Percentiles rank a stretch among this genome's conserved stretches.
Evolutionary conservation across 30 jellyfish, hydroid and myxozoan genomes (phyloP).

Genomic region (Morbakka virulenta): DNA sequence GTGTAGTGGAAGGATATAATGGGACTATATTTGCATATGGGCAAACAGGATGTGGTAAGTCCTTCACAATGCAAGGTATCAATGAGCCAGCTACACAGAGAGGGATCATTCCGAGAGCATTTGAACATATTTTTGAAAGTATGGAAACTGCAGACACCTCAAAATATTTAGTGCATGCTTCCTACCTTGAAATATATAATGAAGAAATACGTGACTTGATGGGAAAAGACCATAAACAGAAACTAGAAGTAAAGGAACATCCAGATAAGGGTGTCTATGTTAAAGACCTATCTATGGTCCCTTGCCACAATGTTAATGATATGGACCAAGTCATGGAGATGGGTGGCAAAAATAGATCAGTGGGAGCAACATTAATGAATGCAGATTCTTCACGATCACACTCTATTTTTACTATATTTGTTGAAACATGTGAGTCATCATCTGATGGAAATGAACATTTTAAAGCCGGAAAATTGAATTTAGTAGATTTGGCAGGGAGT

Average conservation of each 20-base stretch:
- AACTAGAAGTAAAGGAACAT: constrained; percentile 89
- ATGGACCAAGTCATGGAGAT: constrained; percentile 96
- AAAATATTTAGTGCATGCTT: constrained; percentile 83
- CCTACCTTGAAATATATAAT: constrained; percentile 90
- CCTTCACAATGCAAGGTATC: constrained; percentile 97
- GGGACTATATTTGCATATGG: constrained; percentile 98
- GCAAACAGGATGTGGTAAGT: constrained; percentile 98
- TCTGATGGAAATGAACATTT: constrained; percentile 93
- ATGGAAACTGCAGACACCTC: constrained; percentile 91
- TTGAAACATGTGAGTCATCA: constrained; percentile 89
- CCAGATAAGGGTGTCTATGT: constrained; percentile 95
- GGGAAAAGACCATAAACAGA: constrained; percentile 76
- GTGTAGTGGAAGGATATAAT: constrained; percentile 93
- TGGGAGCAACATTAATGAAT: constrained; percentile 98
- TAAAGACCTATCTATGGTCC: constrained; percentile 76
- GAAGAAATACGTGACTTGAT: constrained; percentile 89
- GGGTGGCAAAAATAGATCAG: constrained; percentile 88
- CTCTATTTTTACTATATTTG: constrained; percentile 91
- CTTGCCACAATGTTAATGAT: constrained; percentile 85
- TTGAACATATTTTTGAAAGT: constrained; percentile 97
- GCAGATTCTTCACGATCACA: constrained; percentile 99
- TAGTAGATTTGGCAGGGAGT: constrained; percentile 98
- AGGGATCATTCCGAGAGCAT: constrained; percentile 96
- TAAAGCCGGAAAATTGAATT: constrained; percentile 89
- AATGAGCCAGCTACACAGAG: constrained; percentile 97